Evolutionary conservation across 2,797 vertebrate species (phyloP).

Genomic region (Peromyscus aztecus): DNA sequence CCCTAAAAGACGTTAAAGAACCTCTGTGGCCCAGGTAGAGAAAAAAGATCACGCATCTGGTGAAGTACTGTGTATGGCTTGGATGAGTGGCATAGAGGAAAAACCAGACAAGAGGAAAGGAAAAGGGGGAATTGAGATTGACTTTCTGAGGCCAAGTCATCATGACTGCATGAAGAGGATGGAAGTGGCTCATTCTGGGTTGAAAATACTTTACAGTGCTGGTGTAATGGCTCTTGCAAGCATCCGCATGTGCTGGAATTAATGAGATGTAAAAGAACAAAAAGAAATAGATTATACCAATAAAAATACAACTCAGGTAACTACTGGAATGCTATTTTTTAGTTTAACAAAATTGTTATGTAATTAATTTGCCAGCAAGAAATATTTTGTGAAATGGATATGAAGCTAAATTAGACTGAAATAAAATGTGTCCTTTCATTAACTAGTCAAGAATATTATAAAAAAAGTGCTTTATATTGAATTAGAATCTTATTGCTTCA

Average conservation of each 20-base stretch:
- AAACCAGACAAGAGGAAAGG: not conserved
- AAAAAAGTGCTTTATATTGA: not conserved
- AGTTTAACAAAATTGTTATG: not conserved
- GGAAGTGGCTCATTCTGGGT: not conserved
- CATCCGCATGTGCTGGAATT: not conserved
- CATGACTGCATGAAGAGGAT: not conserved
- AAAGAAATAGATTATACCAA: not conserved
- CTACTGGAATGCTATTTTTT: not conserved
- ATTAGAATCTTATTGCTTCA: not conserved
- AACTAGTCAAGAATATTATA: not conserved
- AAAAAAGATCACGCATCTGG: not conserved
- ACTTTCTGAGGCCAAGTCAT: not conserved
- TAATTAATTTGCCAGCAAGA: conserved; percentile 32
- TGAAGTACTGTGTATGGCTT: not conserved
- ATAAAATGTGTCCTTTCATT: not conserved
- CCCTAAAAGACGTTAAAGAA: not conserved
- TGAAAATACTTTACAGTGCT: not conserved
- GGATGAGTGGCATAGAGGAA: not conserved
- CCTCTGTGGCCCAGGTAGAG: not conserved
- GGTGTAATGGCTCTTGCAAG: not conserved
- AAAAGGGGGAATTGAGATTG: not conserved
- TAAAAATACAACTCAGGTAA: not conserved
- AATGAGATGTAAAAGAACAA: not conserved
- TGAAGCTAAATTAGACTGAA: not conserved
- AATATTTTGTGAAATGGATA: not conserved